These are phyloP conservation scores for Clanis bilineata DNA, from an alignment of 2,888 invertebrate genomes.

Conservation along the genomic window DNA sequence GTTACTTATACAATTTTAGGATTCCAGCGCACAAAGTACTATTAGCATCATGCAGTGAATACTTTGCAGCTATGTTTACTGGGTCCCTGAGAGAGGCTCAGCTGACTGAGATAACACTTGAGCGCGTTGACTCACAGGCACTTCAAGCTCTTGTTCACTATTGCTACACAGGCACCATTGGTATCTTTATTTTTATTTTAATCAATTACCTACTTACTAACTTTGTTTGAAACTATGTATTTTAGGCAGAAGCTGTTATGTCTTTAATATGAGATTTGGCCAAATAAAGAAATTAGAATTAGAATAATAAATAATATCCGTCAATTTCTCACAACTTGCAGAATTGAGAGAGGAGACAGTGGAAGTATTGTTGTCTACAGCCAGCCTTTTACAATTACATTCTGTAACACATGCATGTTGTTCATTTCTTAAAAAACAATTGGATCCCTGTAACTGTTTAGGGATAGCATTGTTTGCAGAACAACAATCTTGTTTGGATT, in stretches of 20 bases:
- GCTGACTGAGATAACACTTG: slow-evolving; percentile 91
- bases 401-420: slow-evolving; percentile 95
- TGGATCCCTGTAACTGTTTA: slow-evolving; percentile 96
- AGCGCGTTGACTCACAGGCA: slow-evolving; percentile 93
- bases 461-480: slow-evolving; percentile 97
- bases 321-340: slow-evolving; percentile 47
- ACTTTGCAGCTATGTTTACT: slow-evolving; percentile 98
- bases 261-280: too few relatives aligned
- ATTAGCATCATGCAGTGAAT: slow-evolving; percentile 95
- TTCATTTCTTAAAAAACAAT: slow-evolving; percentile 92
- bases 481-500: slow-evolving; percentile 91
- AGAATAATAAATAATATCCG: too few relatives aligned
- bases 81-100: slow-evolving; percentile 92
- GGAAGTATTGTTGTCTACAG: slow-evolving; percentile 92
- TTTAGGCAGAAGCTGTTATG: too few relatives aligned
- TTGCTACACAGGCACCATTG: slow-evolving; percentile 92
- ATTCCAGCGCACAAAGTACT: slow-evolving; percentile 94
- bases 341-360: slow-evolving; percentile 96
- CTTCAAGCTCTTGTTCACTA: slow-evolving; percentile 92
- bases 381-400: slow-evolving; percentile 92
- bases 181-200: slow-evolving; percentile 33
- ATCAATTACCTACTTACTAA: background rate
- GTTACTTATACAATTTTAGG: slow-evolving; percentile 50
- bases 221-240: background rate
- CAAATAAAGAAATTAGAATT: too few relatives aligned